Evolutionary conservation across 2,113 vertebrate genomes (phyloP), one percentile per base, ranked within the genome.

Genomic region (Ceuthmochares aereus): DNA sequence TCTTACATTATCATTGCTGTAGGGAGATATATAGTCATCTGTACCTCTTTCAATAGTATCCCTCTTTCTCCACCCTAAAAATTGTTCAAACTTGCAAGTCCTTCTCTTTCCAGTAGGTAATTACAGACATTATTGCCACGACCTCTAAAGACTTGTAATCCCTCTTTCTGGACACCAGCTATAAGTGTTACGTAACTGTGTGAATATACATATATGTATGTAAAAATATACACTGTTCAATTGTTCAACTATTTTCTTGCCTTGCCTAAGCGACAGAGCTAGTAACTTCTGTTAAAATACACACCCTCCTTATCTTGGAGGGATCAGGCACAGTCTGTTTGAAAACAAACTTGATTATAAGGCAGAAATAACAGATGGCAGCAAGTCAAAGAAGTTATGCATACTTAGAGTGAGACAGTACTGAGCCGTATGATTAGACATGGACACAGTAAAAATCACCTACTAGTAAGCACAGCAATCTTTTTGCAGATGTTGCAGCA

Each of bases 261-360:
- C 69, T 47, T 95, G 84, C 66, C 34, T 12, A 4, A 68, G 62
- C 10, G 77, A 60, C 2, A 6, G 66, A 64, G 5, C 66, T 59
- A 12, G 66, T 40, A 78, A 82, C 16, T 90, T 69, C 72, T 92
- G n/a, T 56, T 84, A 60, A 76, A 79, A 72, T 9, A 87, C 30
- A 75, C 73, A 76, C 70, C 77, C 69, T 74, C 10, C 40, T 87
- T 92, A 95, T 92, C 89, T 75, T 84, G 73, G 40, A 84, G 63
- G 69, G 75, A 95, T 97, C 89, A 95, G 52, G 55, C 76, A 87
- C 77, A 87, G 27, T 43, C 76, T 78, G 76, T 68, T 80, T 79
- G 43, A 95, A 94, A 95, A 87, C 81, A 90, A 84, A 78, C 69
- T 74, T 82, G 81, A 93, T 96, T 94, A 89, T 45, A 96, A 82